Evolutionary conservation across 2,113 vertebrate species (phyloP), one percentile per base, ranked within the genome.

Genomic region (Fulica atra): DNA sequence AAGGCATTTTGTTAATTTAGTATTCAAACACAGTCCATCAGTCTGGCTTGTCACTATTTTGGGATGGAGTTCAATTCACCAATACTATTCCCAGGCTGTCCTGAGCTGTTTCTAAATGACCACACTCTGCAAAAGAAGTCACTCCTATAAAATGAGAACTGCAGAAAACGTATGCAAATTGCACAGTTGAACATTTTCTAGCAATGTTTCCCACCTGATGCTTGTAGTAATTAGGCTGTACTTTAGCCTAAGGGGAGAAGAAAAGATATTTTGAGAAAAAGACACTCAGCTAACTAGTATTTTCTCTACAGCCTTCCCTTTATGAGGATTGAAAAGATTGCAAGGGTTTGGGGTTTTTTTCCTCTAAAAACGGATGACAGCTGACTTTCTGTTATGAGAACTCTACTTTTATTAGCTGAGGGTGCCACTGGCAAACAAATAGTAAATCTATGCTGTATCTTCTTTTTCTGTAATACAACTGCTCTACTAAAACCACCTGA

Each of bases 231-330:
- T 89, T 77, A 83, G 35, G 70, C 72, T 68, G 14, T 38, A 72
- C 9, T 68, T 90, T 89, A 82, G 73, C 79, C 64, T 89, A 74
- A 87, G 50, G 77, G 42, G 18, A 66, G 40, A 65, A 90, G 65
- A 92, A 66, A 68, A 88, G 13, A 57, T 90, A 91, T 65, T 89
- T 87, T 79, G 60, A 87, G 76, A 83, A 76, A 87, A 78, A 83
- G 48, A 61, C 38, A 78, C 28, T 93, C 36, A 66, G 54, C 28
- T 88, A 85, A 77, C 31, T 33, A 78, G 6, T 53, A 76, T 74
- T 94, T 85, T 91, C 61, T 88, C 65, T 73, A 48, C 48, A 73
- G 69, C n/a, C 20, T 86, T 88, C 10, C 23, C 38, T 48, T 92
- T 51, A 81, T 36, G 42, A 81, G 13, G 28, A 92, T 88, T 83